Evolutionary conservation across 2,113 vertebrate species (phyloP).

Genomic region (Balaeniceps rex): DNA sequence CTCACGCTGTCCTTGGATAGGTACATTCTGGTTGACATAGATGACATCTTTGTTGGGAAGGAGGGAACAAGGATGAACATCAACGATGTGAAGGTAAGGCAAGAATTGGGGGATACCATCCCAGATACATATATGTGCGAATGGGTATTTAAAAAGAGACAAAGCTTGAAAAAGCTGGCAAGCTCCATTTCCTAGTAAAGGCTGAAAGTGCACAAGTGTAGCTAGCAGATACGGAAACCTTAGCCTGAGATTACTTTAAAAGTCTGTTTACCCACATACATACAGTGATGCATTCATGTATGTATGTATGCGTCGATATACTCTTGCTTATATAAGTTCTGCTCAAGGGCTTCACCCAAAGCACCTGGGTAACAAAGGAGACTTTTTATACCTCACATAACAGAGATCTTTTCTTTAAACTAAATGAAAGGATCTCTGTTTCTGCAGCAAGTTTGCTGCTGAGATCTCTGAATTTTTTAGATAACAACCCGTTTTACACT

Average conservation of each 20-base stretch:
- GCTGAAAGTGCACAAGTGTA: not conserved
- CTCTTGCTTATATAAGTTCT: not conserved
- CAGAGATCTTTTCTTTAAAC: not conserved
- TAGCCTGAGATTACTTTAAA: not conserved
- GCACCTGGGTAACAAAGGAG: not conserved
- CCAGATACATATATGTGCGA: accelerated
- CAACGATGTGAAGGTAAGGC: conserved; percentile 93
- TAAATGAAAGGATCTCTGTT: not conserved
- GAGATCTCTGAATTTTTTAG: not conserved
- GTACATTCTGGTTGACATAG: conserved; percentile 93
- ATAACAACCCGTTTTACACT: not conserved
- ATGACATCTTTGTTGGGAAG: conserved; percentile 96
- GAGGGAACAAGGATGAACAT: conserved; percentile 95
- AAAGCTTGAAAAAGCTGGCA: not conserved
- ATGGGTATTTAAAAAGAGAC: not conserved
- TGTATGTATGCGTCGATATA: too few species aligned
- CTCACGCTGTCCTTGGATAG: conserved; percentile 87
- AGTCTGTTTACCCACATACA: not conserved
- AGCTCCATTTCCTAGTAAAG: not conserved
- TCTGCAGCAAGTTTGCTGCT: not conserved
- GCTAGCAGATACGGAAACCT: not conserved
- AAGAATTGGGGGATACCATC: not conserved
- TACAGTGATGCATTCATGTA: not conserved
- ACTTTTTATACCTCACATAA: not conserved
- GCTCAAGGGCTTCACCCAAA: not conserved